These are phyloP conservation scores for Speoplatyrhinus poulsoni DNA, from an alignment of 2,113 vertebrate species.

Conservation along the genomic window DNA sequence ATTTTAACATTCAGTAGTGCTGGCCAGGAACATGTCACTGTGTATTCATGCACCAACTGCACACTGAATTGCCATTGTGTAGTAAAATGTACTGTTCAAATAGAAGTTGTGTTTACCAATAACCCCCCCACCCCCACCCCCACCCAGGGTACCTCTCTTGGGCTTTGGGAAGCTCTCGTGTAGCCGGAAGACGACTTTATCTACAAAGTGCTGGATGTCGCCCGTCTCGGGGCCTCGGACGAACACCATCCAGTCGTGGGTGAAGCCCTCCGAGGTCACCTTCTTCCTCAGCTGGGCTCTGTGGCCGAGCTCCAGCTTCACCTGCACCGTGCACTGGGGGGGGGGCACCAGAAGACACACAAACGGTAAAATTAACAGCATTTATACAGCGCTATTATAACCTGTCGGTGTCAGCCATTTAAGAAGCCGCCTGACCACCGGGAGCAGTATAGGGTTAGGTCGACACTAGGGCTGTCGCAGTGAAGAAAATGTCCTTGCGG, in stretches of 20 bases:
- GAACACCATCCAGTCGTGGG: slow-evolving; percentile 99
- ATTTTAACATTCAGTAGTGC: too few relatives aligned
- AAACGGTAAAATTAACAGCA: too few relatives aligned
- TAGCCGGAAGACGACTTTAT: slow-evolving; percentile 94
- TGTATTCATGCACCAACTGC: too few relatives aligned
- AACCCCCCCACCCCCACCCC: background rate
- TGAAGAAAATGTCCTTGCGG: too few relatives aligned
- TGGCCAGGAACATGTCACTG: too few relatives aligned
- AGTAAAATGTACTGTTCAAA: too few relatives aligned
- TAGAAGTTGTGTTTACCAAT: too few relatives aligned
- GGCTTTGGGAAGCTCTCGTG: slow-evolving; percentile 99
- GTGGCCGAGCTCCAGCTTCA: slow-evolving; percentile 97
- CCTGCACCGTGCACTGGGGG: slow-evolving; percentile 95
- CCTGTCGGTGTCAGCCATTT: too few relatives aligned
- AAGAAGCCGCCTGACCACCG: too few relatives aligned
- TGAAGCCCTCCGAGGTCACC: slow-evolving; percentile 95
- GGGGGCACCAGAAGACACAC: background rate
- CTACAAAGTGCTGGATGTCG: slow-evolving; percentile 98
- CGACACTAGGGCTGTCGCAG: too few relatives aligned
- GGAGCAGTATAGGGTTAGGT: too few relatives aligned
- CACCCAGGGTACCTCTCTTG: slow-evolving; percentile 85
- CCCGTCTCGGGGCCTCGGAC: slow-evolving; percentile 94
- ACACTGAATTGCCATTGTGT: too few relatives aligned
- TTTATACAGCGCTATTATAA: background rate
- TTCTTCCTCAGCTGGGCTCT: slow-evolving; percentile 95